These are phyloP conservation scores for Raphicerus campestris DNA, from an alignment of 2,113 vertebrate species.

Conservation along the genomic window DNA sequence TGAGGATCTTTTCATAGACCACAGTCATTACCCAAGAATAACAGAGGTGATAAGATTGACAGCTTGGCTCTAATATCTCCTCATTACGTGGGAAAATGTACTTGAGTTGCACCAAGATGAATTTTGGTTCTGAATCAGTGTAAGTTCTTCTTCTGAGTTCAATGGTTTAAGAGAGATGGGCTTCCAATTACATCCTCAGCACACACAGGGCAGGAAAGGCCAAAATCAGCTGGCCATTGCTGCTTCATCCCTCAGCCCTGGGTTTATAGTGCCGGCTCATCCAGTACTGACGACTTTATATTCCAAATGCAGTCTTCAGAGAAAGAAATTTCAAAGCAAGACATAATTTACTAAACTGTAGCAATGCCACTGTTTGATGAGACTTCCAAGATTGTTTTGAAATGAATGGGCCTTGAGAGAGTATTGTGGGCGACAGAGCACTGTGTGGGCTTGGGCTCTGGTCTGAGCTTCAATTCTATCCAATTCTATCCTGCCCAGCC, in stretches of 20 bases:
- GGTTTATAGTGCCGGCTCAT: not conserved
- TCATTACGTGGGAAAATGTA: not conserved
- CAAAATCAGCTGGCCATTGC: accelerated
- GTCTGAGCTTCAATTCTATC: not conserved
- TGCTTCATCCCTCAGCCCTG: not conserved
- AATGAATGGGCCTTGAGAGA: not conserved
- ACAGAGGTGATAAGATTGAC: not conserved
- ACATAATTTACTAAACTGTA: not conserved
- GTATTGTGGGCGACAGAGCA: not conserved
- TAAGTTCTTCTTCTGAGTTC: not conserved
- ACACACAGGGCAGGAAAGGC: not conserved
- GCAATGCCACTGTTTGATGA: not conserved
- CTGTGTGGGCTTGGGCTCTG: not conserved
- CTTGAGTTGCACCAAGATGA: not conserved
- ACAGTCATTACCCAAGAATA: not conserved
- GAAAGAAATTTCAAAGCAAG: not conserved
- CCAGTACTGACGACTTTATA: not conserved
- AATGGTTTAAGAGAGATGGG: not conserved
- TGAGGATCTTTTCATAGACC: not conserved
- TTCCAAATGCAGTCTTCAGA: not conserved
- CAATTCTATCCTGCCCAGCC: not conserved
- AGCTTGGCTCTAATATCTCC: not conserved
- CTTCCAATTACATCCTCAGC: not conserved
- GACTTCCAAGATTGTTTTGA: not conserved
- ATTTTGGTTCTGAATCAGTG: not conserved